Evolutionary conservation across 2,113 vertebrate genomes (phyloP).

Genomic region (Elachura formosa): DNA sequence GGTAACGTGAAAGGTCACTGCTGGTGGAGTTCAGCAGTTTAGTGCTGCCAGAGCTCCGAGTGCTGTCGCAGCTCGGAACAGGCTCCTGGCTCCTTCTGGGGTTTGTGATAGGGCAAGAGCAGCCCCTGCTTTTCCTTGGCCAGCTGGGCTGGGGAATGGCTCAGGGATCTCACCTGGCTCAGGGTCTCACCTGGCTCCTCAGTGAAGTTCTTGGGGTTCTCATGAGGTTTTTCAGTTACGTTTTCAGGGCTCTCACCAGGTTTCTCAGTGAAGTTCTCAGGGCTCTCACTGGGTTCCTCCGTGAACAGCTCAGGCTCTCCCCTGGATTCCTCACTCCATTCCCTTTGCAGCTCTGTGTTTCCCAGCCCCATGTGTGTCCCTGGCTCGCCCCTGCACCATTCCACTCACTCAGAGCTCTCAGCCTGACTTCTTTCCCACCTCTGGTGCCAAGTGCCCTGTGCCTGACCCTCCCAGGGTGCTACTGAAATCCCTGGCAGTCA

Average conservation of each 20-base stretch:
- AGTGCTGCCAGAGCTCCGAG: neutral
- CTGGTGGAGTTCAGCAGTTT: neutral
- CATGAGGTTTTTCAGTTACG: rapidly evolving
- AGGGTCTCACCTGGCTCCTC: neutral
- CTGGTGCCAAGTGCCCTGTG: neutral
- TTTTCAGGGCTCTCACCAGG: neutral
- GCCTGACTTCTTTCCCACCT: neutral
- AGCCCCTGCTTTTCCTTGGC: neutral
- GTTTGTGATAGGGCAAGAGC: neutral
- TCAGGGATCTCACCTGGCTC: neutral
- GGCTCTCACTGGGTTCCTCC: rapidly evolving
- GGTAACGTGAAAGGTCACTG: conserved; percentile 8
- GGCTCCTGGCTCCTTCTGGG: neutral
- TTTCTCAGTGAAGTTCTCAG: neutral
- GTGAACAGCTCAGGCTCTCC: neutral
- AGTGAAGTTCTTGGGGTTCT: rapidly evolving
- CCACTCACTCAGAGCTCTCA: neutral
- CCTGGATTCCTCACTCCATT: neutral
- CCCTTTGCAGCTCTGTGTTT: neutral
- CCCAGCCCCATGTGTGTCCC: rapidly evolving
- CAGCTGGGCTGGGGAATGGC: neutral
- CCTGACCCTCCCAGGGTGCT: neutral
- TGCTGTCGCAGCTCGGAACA: neutral
- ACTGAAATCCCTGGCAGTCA: neutral
- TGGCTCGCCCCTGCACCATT: rapidly evolving